Conservation (phyloP, 2,888 invertebrate genomes). For the Hoplodrina blanda region DNA sequence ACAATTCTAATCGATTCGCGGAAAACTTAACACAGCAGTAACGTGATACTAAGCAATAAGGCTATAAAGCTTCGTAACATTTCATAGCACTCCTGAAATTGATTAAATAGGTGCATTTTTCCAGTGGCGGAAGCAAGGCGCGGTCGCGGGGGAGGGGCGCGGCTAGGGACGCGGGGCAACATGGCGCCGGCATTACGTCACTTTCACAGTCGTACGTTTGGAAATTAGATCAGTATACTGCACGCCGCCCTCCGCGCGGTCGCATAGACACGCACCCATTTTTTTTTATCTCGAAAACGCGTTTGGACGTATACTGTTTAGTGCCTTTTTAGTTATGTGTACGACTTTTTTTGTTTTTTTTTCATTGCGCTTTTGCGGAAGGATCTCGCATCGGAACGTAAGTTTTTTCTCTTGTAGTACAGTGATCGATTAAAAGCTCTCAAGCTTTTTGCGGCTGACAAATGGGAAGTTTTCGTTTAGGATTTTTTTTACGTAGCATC, state of each 20-base stretch:
- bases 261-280: conserved; percentile 57
- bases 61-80: conserved; percentile 70
- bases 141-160: conserved; percentile 72
- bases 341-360: conserved; percentile 72
- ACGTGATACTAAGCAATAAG: conserved; percentile 69
- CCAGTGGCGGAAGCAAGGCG: conserved; percentile 79
- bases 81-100: conserved; percentile 83
- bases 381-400: conserved; percentile 73
- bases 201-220: conserved; percentile 86
- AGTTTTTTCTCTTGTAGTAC: conserved; percentile 72
- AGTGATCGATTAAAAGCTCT: conserved; percentile 76
- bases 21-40: conserved; percentile 67
- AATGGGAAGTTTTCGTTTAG: conserved; percentile 69
- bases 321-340: conserved; percentile 72
- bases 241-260: conserved; percentile 75
- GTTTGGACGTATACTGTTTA: conserved; percentile 71
- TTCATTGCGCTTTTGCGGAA: conserved; percentile 67
- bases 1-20: conserved; percentile 66
- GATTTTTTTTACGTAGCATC: conserved; percentile 65
- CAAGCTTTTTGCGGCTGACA: conserved; percentile 74
- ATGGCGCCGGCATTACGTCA: conserved; percentile 88
- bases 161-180: conserved; percentile 76
- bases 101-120: conserved; percentile 84
- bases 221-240: conserved; percentile 88
- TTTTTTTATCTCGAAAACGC: conserved; percentile 62